A percentile compares a stretch with the other conserved stretches of the same genome.
Evolutionary conservation across 2,888 invertebrate species (phyloP).

Genomic region (Bedellia somnulentella): DNA sequence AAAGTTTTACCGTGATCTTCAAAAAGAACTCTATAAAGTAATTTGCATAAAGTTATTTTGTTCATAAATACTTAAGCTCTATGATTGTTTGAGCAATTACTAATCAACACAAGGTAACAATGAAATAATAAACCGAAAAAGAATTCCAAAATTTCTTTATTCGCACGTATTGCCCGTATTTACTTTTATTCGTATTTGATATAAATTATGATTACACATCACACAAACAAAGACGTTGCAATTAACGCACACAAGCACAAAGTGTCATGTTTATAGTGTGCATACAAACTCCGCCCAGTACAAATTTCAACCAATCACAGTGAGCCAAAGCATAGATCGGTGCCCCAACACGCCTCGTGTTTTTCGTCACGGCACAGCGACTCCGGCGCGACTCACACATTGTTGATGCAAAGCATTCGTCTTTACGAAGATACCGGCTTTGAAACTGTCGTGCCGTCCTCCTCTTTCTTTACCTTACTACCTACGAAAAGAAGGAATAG

Average conservation of each 20-base stretch:
- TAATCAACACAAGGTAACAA: no score
- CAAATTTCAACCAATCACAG: slow-evolving; percentile 46
- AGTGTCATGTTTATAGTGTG: slow-evolving; percentile 38
- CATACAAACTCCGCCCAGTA: slow-evolving; percentile 44
- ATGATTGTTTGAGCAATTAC: no score
- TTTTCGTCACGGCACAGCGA: slow-evolving; percentile 56
- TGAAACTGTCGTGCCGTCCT: slow-evolving; percentile 37
- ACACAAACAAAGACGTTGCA: slow-evolving; percentile 47
- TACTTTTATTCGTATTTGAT: no score
- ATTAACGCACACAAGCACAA: slow-evolving; percentile 47
- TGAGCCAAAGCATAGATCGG: slow-evolving; percentile 47
- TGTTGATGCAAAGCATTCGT: slow-evolving; percentile 48
- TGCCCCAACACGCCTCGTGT: slow-evolving; percentile 53
- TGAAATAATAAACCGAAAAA: no score
- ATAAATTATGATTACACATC: no score
- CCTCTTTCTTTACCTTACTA: slow-evolving; percentile 25
- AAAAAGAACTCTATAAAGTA: no score
- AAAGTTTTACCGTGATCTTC: no score
- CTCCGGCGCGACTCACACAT: slow-evolving; percentile 62
- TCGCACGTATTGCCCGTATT: no score
- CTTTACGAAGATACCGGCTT: slow-evolving; percentile 51
- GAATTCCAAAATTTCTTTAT: no score
- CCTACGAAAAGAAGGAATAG: no score
- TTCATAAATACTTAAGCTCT: no score
- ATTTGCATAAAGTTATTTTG: no score